phyloP scores from a whole-genome alignment of 2,888 invertebrate species.

The Petrolisthes cinctipes region DNA sequence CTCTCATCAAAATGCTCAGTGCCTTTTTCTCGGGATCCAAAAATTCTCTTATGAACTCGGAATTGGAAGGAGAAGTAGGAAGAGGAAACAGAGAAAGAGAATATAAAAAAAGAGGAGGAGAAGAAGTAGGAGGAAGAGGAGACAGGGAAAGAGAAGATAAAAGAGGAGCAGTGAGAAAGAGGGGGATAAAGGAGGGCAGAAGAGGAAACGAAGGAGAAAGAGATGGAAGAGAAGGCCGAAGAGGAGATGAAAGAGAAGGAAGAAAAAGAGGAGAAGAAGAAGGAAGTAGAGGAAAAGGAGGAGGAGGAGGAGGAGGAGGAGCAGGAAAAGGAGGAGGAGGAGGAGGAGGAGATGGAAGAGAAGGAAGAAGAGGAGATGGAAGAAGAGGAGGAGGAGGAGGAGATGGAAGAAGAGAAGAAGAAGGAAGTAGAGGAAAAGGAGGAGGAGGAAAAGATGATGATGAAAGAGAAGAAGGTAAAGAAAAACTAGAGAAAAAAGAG shows the following conservation, averaged over 20 bases:
- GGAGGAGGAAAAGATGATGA: neutral
- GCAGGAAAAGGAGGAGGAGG: neutral
- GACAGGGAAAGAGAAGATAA: no score
- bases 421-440: neutral
- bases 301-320: slow-evolving; percentile 6
- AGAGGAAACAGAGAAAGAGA: no score
- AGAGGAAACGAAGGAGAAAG: slow-evolving; percentile 9
- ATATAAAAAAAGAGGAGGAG: no score
- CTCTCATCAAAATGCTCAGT: no score
- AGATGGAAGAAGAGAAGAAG: neutral
- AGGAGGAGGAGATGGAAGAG: slow-evolving; percentile 5
- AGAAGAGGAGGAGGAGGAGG: neutral
- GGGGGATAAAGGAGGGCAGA: no score
- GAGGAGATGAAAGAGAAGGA: no score
- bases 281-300: neutral
- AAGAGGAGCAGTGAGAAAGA: neutral
- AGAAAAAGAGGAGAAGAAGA: no score
- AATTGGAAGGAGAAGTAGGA: no score
- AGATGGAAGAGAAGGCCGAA: neutral
- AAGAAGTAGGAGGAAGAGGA: neutral
- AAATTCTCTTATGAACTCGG: no score
- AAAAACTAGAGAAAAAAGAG: neutral
- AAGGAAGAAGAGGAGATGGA: neutral
- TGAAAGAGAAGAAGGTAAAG: neutral
- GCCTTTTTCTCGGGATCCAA: no score